A percentile compares a stretch with the other conserved stretches of the same genome.
Conservation (phyloP, 2,888 invertebrate genomes). For the Cynaeus angustus region DNA sequence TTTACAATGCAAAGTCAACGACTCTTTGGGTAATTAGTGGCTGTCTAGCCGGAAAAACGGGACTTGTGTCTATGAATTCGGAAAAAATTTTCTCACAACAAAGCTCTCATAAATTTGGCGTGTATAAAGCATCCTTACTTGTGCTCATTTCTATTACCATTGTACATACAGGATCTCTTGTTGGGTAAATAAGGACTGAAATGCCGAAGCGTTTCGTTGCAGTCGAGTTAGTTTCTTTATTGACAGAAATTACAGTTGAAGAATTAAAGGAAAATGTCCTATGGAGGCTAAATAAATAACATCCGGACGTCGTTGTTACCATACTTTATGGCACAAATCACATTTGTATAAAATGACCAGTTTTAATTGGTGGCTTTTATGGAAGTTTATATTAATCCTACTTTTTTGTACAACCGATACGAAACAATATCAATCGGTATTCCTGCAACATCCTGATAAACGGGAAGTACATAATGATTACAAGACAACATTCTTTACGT, state of each 20-base stretch:
- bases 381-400: background rate
- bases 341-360: background rate
- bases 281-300: constrained; percentile 7
- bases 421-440: constrained; percentile 25
- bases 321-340: constrained; percentile 1
- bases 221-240: constrained; percentile 13
- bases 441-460: constrained; percentile 35
- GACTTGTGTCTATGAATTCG: constrained; percentile 13
- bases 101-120: background rate
- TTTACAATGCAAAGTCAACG: constrained; percentile 35
- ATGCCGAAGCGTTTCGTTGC: constrained; percentile 21
- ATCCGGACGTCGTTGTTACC: constrained; percentile 5
- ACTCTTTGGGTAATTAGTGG: constrained; percentile 30
- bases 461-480: constrained; percentile 31
- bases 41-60: constrained; percentile 36
- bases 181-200: constrained; percentile 18
- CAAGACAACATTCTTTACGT: constrained; percentile 20
- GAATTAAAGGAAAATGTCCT: constrained; percentile 13
- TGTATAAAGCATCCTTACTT: background rate
- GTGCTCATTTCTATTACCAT: background rate
- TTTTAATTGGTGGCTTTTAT: background rate
- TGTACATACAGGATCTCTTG: constrained; percentile 5
- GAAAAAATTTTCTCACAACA: background rate
- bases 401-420: constrained; percentile 3
- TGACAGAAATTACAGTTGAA: constrained; percentile 19